A percentile compares a stretch with the other conserved stretches of the same genome.
Evolutionary conservation across 2,797 vertebrate genomes (phyloP).

Genomic region (Chaetophractus vellerosus): DNA sequence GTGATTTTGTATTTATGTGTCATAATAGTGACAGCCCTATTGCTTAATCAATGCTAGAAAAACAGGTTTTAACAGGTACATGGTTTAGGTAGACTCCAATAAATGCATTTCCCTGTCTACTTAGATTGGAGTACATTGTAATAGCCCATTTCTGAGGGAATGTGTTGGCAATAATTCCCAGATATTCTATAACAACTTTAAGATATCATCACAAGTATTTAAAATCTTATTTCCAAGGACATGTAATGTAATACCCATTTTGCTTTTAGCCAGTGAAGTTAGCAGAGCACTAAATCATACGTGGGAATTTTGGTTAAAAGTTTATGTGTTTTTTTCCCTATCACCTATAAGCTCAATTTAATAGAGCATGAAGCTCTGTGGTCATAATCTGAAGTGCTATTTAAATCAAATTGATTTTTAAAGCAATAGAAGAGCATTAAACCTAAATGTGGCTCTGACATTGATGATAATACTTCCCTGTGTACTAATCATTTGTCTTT

Average conservation of each 20-base stretch:
- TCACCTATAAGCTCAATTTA: neutral
- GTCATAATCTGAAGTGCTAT: conserved; percentile 65
- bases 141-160: neutral
- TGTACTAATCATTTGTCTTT: conserved; percentile 67
- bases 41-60: neutral
- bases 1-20: conserved; percentile 17
- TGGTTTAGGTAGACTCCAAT: conserved; percentile 17
- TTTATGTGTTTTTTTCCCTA: conserved; percentile 30
- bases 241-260: neutral
- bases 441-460: neutral
- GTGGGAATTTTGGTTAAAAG: conserved; percentile 56
- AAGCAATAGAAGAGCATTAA: conserved; percentile 64
- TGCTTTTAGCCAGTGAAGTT: neutral
- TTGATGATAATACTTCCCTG: conserved; percentile 23
- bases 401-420: conserved; percentile 61
- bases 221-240: conserved; percentile 11
- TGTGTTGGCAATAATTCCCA: neutral
- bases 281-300: neutral
- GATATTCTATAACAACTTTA: neutral
- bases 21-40: neutral
- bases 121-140: neutral
- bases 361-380: conserved; percentile 13
- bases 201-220: neutral
- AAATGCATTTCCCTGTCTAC: neutral
- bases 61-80: neutral